Evolutionary conservation across 2,797 vertebrate species (phyloP).

Genomic region (Kryptopterus vitreolus): DNA sequence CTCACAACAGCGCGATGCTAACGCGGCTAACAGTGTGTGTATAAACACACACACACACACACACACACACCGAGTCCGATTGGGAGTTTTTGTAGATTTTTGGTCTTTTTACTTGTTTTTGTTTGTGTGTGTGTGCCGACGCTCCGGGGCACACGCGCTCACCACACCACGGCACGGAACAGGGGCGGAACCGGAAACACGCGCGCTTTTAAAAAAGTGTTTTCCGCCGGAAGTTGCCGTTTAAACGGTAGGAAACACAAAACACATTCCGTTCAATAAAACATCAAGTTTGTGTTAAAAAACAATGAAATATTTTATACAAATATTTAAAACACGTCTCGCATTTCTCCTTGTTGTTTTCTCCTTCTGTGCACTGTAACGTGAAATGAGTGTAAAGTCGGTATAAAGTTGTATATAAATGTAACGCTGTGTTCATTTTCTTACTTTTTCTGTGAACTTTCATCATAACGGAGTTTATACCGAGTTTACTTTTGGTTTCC

Average conservation of each 20-base stretch:
- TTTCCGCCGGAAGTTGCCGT: slow-evolving; percentile 26
- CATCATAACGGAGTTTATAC: too few relatives aligned
- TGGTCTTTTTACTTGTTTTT: slow-evolving; percentile 76
- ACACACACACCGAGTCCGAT: slow-evolving; percentile 50
- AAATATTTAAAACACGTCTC: too few relatives aligned
- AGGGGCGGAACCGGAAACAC: slow-evolving; percentile 66
- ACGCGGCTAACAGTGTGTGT: not conserved
- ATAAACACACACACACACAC: slow-evolving; percentile 46
- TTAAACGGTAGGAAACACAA: slow-evolving; percentile 6
- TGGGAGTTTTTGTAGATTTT: slow-evolving; percentile 72
- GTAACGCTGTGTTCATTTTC: too few relatives aligned
- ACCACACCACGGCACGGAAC: slow-evolving; percentile 82
- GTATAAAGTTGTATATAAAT: too few relatives aligned
- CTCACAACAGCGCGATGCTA: not conserved
- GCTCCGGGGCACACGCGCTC: slow-evolving; percentile 91
- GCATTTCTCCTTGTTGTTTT: too few relatives aligned
- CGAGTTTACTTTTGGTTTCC: too few relatives aligned
- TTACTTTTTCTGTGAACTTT: too few relatives aligned
- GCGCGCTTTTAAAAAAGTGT: slow-evolving; percentile 3
- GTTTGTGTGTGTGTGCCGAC: slow-evolving; percentile 87
- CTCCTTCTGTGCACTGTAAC: too few relatives aligned
- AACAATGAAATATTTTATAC: too few relatives aligned
- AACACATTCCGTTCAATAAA: too few relatives aligned
- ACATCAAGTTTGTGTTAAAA: too few relatives aligned
- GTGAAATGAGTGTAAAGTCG: too few relatives aligned